Evolutionary conservation across 2,888 invertebrate genomes (phyloP).

Genomic region (Leptinotarsa rubiginosa): DNA sequence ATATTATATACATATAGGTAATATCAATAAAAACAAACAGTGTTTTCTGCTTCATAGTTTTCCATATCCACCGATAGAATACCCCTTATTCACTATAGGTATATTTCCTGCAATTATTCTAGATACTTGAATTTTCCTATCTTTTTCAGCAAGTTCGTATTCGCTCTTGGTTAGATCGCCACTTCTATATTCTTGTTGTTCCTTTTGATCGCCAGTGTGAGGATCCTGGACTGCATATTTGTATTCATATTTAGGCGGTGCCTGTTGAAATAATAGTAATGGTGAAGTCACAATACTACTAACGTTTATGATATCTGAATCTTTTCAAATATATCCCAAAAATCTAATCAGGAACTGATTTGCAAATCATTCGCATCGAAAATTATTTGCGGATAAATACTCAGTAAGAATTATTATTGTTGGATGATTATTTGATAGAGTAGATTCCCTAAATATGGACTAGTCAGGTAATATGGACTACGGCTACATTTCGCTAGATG

Average conservation of each 20-base stretch:
- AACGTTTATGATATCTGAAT: too few relatives aligned
- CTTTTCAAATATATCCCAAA: too few relatives aligned
- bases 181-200: slow-evolving; percentile 49
- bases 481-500: not conserved
- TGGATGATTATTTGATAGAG: not conserved
- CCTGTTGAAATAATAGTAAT: slow-evolving; percentile 30
- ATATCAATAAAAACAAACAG: not conserved
- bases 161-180: slow-evolving; percentile 47
- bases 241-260: slow-evolving; percentile 52
- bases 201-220: slow-evolving; percentile 51
- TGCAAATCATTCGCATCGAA: too few relatives aligned
- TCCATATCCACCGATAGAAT: slow-evolving; percentile 2
- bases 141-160: slow-evolving; percentile 34
- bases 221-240: slow-evolving; percentile 51
- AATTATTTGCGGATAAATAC: too few relatives aligned
- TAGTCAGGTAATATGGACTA: not conserved
- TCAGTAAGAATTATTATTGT: too few relatives aligned
- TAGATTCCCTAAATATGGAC: not conserved
- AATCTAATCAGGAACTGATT: too few relatives aligned
- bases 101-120: slow-evolving; percentile 35
- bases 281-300: not conserved
- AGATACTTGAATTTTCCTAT: slow-evolving; percentile 37
- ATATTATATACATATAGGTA: not conserved
- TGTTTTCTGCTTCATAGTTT: not conserved
- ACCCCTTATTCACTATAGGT: slow-evolving; percentile 30